Evolutionary conservation across 2,113 vertebrate species (phyloP).

Genomic region (Ptyas mucosa): DNA sequence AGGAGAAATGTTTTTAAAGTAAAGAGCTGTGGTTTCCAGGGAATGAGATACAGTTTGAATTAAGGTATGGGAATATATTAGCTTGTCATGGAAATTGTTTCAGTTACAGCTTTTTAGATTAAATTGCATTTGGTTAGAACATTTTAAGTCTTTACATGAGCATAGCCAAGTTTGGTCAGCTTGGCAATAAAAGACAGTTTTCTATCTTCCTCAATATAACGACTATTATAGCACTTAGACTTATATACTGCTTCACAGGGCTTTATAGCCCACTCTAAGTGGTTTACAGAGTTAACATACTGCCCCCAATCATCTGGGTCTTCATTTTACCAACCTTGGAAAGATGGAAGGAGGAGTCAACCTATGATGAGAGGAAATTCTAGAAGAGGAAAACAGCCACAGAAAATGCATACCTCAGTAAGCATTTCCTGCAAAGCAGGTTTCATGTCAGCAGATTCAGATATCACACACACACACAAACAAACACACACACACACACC

Average conservation of each 20-base stretch:
- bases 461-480: too few relatives aligned
- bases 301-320: too few relatives aligned
- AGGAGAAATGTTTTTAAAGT: neutral
- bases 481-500: too few relatives aligned
- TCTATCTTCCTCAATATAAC: neutral
- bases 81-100: neutral
- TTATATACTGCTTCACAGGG: too few relatives aligned
- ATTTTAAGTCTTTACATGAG: neutral
- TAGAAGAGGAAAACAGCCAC: neutral
- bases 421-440: neutral
- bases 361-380: neutral
- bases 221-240: neutral
- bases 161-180: neutral
- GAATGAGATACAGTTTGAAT: neutral
- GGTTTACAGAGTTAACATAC: too few relatives aligned
- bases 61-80: neutral
- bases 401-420: neutral
- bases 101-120: neutral
- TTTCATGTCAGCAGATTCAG: neutral
- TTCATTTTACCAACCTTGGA: too few relatives aligned
- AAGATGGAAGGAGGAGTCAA: too few relatives aligned
- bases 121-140: neutral
- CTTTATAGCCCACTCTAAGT: too few relatives aligned
- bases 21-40: neutral
- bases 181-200: neutral